Percentiles rank a stretch among this genome's conserved stretches.
These are phyloP conservation scores for Mormyrops attenuatus DNA, from an alignment of 2,797 vertebrate genomes.

Conservation along the genomic window DNA sequence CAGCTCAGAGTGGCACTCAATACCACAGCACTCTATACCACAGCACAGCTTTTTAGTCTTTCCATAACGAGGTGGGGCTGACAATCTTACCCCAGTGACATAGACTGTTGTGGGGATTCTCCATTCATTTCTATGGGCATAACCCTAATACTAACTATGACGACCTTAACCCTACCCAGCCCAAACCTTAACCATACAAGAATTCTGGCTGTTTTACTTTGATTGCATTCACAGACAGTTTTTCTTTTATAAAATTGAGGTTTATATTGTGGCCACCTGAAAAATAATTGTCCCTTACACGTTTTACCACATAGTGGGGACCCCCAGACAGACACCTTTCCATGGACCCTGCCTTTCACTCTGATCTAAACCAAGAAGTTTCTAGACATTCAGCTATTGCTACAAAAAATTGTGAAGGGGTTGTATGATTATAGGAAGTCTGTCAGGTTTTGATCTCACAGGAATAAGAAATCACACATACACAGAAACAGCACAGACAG, in stretches of 20 bases:
- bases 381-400: neutral
- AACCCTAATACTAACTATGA: neutral
- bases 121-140: neutral
- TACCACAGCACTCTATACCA: neutral
- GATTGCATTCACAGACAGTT: neutral
- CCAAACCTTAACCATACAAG: neutral
- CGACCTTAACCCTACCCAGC: neutral
- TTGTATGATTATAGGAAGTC: neutral
- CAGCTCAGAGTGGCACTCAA: no score
- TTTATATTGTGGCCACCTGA: neutral
- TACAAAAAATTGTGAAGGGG: neutral
- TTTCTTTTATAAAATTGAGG: neutral
- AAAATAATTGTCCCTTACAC: neutral
- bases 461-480: neutral
- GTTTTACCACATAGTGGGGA: neutral
- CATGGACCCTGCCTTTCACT: neutral
- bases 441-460: neutral
- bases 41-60: neutral
- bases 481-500: neutral
- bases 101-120: neutral
- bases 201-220: neutral
- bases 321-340: neutral
- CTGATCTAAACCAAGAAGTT: neutral
- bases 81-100: neutral
- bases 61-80: neutral